Conservation (phyloP, 2,113 vertebrate species). For the Climacteris rufus region DNA sequence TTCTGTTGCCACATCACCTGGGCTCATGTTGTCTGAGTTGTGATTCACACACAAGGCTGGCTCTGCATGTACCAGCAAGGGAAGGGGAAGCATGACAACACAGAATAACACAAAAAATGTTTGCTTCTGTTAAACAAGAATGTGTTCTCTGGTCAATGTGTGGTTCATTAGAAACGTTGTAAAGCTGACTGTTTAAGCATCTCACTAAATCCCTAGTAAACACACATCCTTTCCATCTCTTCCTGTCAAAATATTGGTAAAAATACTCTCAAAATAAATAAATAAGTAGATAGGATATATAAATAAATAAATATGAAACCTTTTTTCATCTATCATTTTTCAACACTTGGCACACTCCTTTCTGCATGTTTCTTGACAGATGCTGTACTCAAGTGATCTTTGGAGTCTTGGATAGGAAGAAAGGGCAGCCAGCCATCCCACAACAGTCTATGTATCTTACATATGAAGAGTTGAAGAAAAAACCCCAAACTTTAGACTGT, state of each 20-base stretch:
- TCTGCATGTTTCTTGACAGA: not conserved
- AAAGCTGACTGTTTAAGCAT: not conserved
- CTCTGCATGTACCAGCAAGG: not conserved
- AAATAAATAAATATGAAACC: not conserved
- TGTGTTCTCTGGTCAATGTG: not conserved
- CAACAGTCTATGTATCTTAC: not conserved
- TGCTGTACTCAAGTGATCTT: fast-evolving
- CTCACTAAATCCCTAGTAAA: not conserved
- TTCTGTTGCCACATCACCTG: not conserved
- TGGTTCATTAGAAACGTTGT: not conserved
- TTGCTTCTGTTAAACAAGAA: not conserved
- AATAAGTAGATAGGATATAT: not conserved
- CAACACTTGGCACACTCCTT: not conserved
- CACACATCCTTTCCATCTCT: not conserved
- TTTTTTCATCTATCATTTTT: not conserved
- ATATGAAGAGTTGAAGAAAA: not conserved
- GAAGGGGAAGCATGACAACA: not conserved
- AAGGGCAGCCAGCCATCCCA: not conserved
- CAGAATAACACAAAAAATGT: not conserved
- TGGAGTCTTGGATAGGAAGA: not conserved
- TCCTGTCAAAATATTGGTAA: not conserved
- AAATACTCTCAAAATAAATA: not conserved
- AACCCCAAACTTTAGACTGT: not conserved
- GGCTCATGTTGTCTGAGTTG: not conserved
- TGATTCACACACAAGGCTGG: not conserved